Evolutionary conservation across 2,113 vertebrate species (phyloP).

Genomic region (Peromyscus polionotus): DNA sequence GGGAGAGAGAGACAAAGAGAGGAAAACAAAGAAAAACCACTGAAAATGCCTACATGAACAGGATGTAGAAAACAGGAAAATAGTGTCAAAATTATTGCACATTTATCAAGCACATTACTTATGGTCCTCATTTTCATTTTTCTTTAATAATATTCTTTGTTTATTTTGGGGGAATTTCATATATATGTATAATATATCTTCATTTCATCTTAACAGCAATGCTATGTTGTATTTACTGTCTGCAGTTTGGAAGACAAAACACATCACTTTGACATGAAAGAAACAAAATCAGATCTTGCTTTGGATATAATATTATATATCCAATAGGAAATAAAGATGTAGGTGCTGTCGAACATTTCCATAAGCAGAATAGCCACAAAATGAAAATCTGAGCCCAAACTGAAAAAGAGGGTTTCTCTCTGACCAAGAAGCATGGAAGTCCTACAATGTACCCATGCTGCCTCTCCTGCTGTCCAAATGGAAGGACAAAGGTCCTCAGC

Average conservation of each 20-base stretch:
- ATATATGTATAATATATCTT: neutral
- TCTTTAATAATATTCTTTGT: neutral
- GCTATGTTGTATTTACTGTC: neutral
- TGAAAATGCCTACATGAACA: neutral
- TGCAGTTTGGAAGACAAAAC: constrained; percentile 27
- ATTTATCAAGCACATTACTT: neutral
- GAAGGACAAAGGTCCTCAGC: neutral
- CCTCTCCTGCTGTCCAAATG: neutral
- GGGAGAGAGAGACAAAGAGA: no score
- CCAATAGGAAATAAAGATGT: neutral
- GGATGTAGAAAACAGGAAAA: neutral
- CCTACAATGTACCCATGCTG: constrained; percentile 59
- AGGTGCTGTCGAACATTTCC: neutral
- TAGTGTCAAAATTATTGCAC: neutral
- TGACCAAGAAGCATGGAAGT: constrained; percentile 66
- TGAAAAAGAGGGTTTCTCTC: constrained; percentile 50
- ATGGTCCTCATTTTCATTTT: neutral
- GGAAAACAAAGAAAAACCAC: neutral
- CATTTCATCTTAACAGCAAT: neutral
- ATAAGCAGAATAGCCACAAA: constrained; percentile 58
- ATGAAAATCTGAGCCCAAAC: constrained; percentile 37
- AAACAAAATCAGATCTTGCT: neutral
- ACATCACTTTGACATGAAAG: neutral
- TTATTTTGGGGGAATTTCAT: neutral
- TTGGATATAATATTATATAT: neutral